Conservation (phyloP, 1,140 invertebrate species). For the Drosophila sucinea region DNA sequence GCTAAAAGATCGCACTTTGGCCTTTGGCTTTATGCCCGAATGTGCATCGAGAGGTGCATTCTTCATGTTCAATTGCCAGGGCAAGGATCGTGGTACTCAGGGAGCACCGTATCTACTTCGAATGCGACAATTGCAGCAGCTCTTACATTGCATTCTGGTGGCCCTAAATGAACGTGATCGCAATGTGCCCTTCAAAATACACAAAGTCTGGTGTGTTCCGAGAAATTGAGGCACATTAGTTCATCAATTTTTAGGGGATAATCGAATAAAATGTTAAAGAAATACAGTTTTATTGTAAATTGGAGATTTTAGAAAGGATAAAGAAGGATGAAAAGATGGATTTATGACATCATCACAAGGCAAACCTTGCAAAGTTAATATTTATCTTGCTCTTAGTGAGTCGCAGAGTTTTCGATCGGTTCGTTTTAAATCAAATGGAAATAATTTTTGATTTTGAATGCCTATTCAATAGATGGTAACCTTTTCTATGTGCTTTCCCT, state of each 20-base stretch:
- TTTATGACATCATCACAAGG: too few species aligned
- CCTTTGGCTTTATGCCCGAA: constrained; percentile 84
- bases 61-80: constrained; percentile 86
- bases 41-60: constrained; percentile 77
- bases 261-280: neutral
- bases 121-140: constrained; percentile 84
- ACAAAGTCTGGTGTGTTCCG: constrained; percentile 44
- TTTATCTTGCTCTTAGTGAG: too few species aligned
- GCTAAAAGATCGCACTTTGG: constrained; percentile 83
- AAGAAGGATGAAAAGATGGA: too few species aligned
- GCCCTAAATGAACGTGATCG: constrained; percentile 73
- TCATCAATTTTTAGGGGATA: neutral
- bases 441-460: too few species aligned
- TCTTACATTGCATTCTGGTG: constrained; percentile 84
- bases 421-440: too few species aligned
- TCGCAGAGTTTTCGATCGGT: too few species aligned
- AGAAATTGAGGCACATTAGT: neutral
- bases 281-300: neutral
- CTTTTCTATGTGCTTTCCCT: too few species aligned
- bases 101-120: constrained; percentile 84
- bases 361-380: too few species aligned
- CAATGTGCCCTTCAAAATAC: constrained; percentile 42
- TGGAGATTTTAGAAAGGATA: too few species aligned
- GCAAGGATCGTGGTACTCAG: constrained; percentile 82
- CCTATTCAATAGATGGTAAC: too few species aligned